phyloP scores from a whole-genome alignment of 1,140 invertebrate species.

The Magallana ariakensis region DNA sequence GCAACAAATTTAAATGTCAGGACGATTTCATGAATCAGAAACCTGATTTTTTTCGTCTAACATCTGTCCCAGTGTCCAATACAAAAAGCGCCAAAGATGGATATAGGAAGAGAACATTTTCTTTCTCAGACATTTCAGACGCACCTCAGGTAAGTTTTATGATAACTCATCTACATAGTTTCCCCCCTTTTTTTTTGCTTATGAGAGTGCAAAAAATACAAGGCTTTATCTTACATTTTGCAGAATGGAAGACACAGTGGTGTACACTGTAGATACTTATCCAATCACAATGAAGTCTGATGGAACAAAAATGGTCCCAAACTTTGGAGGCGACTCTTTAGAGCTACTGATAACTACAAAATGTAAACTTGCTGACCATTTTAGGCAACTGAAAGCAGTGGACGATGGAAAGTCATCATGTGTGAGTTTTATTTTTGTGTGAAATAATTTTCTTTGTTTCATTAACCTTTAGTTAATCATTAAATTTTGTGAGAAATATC shows the following conservation, averaged over 20 bases:
- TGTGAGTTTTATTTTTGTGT: conserved; percentile 66
- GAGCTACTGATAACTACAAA: conserved; percentile 55
- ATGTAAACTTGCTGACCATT: conserved; percentile 60
- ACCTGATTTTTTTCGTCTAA: not conserved
- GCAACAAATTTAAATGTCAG: not conserved
- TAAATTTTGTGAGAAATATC: no score
- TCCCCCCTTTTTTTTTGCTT: no score
- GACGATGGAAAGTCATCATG: conserved; percentile 53
- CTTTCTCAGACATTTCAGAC: conserved; percentile 16
- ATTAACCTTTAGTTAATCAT: no score
- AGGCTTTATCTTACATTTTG: no score
- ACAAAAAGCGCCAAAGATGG: not conserved
- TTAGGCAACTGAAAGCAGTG: conserved; percentile 60
- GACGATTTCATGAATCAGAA: not conserved
- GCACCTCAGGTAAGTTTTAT: not conserved
- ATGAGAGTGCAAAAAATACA: no score
- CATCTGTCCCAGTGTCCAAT: not conserved
- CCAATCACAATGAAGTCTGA: conserved; percentile 52
- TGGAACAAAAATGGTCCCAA: conserved; percentile 51
- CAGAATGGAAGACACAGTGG: conserved; percentile 4
- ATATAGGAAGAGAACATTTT: conserved; percentile 18
- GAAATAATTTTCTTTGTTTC: no score
- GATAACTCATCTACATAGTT: not conserved
- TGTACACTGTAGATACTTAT: conserved; percentile 61
- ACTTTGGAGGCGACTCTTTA: conserved; percentile 57